A percentile compares a stretch with the other conserved stretches of the same genome.
Evolutionary conservation across 2,113 vertebrate genomes (phyloP).

Genomic region (Euleptes europaea): DNA sequence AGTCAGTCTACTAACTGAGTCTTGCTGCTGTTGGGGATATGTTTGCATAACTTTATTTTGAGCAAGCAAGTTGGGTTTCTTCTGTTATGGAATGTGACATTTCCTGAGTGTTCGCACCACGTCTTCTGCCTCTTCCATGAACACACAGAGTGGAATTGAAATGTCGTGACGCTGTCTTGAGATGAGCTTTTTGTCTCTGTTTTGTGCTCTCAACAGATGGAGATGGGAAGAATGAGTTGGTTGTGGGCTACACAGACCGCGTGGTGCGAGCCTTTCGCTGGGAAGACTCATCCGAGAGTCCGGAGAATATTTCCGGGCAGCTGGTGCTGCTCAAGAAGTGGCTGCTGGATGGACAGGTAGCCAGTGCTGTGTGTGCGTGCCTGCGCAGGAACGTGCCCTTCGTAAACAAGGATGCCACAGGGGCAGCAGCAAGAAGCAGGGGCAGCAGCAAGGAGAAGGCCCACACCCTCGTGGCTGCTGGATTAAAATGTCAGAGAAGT

Average conservation of each 20-base stretch:
- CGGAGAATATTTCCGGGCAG: conserved; percentile 83
- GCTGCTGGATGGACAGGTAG: conserved; percentile 96
- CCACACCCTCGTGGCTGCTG: too few species aligned
- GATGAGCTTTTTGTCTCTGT: background rate
- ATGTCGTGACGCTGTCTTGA: background rate
- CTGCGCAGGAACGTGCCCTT: background rate
- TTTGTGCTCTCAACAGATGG: conserved; percentile 79
- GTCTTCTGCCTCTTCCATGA: fast-evolving
- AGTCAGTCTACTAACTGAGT: background rate
- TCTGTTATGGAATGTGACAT: background rate
- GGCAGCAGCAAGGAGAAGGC: too few species aligned
- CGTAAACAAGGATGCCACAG: background rate
- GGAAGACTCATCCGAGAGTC: conserved; percentile 82
- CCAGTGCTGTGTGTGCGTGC: background rate
- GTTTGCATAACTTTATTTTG: background rate
- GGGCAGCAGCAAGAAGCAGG: background rate
- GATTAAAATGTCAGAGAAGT: too few species aligned
- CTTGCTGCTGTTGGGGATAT: background rate
- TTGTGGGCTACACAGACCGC: conserved; percentile 96
- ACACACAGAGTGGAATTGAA: background rate
- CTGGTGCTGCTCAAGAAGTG: conserved; percentile 94
- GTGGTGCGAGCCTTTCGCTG: conserved; percentile 96
- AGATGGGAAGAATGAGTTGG: conserved; percentile 89
- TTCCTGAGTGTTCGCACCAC: background rate
- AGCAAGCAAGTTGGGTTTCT: background rate